phyloP scores from a whole-genome alignment of 2,797 vertebrate species.

The Staurois parvus region DNA sequence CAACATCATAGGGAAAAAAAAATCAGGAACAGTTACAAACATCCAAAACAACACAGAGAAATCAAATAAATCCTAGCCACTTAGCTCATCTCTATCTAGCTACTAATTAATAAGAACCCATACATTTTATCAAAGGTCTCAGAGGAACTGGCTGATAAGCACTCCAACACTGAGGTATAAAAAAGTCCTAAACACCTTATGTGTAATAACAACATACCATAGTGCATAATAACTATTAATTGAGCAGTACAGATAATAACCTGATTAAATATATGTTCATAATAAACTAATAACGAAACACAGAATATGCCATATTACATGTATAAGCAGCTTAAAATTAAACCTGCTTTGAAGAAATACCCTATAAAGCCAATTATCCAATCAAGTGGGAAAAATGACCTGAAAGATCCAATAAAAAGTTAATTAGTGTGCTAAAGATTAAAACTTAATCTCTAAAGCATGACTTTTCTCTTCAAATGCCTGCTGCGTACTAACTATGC shows the following conservation, averaged over 20 bases:
- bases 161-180: background rate
- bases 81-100: too few species aligned
- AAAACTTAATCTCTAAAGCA: constrained; percentile 52
- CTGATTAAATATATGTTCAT: background rate
- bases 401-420: background rate
- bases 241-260: background rate
- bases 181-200: background rate
- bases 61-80: too few species aligned
- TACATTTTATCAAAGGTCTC: too few species aligned
- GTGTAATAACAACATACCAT: background rate
- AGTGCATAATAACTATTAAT: background rate
- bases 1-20: too few species aligned
- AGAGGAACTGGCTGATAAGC: too few species aligned
- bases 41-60: too few species aligned
- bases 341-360: background rate
- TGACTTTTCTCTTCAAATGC: constrained; percentile 18
- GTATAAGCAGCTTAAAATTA: background rate
- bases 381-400: background rate
- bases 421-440: constrained; percentile 25
- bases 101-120: too few species aligned
- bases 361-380: background rate
- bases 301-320: background rate
- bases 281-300: background rate
- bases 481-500: background rate
- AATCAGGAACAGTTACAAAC: too few species aligned